phyloP scores from a whole-genome alignment of 2,888 invertebrate species.

The Melanostoma scalare region DNA sequence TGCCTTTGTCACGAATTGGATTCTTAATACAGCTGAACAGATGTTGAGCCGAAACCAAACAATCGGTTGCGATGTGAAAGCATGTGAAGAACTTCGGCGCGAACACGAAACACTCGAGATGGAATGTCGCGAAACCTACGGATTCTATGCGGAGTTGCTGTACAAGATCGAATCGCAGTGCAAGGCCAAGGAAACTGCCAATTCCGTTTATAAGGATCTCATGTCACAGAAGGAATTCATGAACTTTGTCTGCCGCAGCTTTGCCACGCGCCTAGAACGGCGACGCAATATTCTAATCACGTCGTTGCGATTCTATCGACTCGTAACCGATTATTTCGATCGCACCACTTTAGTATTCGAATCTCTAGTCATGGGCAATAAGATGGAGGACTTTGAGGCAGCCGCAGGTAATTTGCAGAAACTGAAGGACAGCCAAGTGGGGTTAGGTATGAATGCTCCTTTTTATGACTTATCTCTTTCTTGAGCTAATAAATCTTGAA shows the following conservation, averaged over 20 bases:
- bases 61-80: slow-evolving; percentile 88
- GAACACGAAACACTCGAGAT: slow-evolving; percentile 90
- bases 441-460: slow-evolving; percentile 83
- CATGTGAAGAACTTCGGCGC: slow-evolving; percentile 88
- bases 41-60: slow-evolving; percentile 87
- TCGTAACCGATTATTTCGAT: slow-evolving; percentile 89
- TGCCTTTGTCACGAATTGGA: slow-evolving; percentile 90
- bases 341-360: slow-evolving; percentile 87
- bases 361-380: slow-evolving; percentile 85
- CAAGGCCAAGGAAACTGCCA: slow-evolving; percentile 62
- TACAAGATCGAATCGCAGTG: slow-evolving; percentile 86
- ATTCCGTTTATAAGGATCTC: slow-evolving; percentile 84
- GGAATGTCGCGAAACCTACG: slow-evolving; percentile 90
- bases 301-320: slow-evolving; percentile 88
- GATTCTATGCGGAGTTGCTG: slow-evolving; percentile 89
- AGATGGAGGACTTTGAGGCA: slow-evolving; percentile 84
- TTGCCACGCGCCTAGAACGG: slow-evolving; percentile 88
- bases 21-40: slow-evolving; percentile 89
- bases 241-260: slow-evolving; percentile 91
- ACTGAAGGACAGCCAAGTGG: slow-evolving; percentile 85
- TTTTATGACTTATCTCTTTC: slow-evolving; percentile 47
- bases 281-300: slow-evolving; percentile 89
- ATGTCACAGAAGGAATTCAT: slow-evolving; percentile 90
- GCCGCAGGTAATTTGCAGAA: slow-evolving; percentile 84
- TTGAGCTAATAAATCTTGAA: slow-evolving; percentile 45